Conservation (phyloP, 2,113 vertebrate genomes). For the Tautogolabrus adspersus region DNA sequence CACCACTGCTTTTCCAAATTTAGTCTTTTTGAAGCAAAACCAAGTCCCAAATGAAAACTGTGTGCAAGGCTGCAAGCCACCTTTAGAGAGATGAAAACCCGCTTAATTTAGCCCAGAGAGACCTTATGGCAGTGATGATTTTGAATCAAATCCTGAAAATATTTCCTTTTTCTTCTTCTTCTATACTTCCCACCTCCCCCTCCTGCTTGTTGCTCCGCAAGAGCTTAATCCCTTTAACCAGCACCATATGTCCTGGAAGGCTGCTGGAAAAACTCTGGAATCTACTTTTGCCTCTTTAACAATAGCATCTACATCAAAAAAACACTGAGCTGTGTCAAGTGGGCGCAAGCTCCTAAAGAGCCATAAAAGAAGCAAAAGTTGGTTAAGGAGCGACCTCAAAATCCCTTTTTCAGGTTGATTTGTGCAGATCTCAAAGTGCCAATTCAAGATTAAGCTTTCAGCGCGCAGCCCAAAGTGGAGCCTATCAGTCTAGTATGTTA, state of each 20-base stretch:
- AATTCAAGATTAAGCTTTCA: slow-evolving; percentile 18
- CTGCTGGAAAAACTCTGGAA: slow-evolving; percentile 79
- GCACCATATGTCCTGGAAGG: slow-evolving; percentile 81
- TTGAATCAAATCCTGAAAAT: slow-evolving; percentile 72
- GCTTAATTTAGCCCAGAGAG: slow-evolving; percentile 73
- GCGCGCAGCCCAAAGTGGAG: slow-evolving; percentile 34
- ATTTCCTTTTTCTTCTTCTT: slow-evolving; percentile 59
- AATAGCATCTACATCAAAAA: slow-evolving; percentile 75
- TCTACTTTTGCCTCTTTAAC: slow-evolving; percentile 74
- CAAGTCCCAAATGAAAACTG: slow-evolving; percentile 60
- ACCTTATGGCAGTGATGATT: slow-evolving; percentile 75
- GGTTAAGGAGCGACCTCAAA: slow-evolving; percentile 24
- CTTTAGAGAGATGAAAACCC: slow-evolving; percentile 61
- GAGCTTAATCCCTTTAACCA: slow-evolving; percentile 79
- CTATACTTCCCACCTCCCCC: slow-evolving; percentile 37
- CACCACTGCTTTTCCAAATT: slow-evolving; percentile 57
- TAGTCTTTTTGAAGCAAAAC: slow-evolving; percentile 57
- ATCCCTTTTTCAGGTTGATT: slow-evolving; percentile 23
- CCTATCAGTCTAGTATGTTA: slow-evolving; percentile 21
- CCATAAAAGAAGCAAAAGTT: slow-evolving; percentile 29
- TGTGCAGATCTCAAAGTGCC: slow-evolving; percentile 24
- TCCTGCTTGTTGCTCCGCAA: slow-evolving; percentile 64
- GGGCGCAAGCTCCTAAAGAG: slow-evolving; percentile 45
- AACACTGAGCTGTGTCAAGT: slow-evolving; percentile 62
- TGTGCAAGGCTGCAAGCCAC: slow-evolving; percentile 64